These are phyloP conservation scores for Phyllostomus hastatus DNA, from an alignment of 2,113 vertebrate species.

Conservation along the genomic window DNA sequence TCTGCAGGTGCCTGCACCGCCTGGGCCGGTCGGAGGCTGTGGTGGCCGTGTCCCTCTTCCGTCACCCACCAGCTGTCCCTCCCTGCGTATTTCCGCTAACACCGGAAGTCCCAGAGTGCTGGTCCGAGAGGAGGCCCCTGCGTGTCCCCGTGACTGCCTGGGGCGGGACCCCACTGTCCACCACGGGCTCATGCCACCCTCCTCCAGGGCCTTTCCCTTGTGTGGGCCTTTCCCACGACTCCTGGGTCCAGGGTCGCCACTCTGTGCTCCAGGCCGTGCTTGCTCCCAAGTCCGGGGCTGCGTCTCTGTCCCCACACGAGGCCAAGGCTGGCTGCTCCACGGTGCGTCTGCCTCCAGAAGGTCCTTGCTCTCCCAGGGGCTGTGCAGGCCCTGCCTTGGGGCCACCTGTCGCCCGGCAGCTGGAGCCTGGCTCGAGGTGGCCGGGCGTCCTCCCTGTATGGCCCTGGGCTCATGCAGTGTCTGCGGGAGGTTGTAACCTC, in stretches of 20 bases:
- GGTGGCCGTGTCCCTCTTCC: too few relatives aligned
- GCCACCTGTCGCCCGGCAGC: background rate
- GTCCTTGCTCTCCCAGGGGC: background rate
- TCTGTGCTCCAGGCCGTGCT: background rate
- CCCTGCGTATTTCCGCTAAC: too few relatives aligned
- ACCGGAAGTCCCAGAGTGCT: background rate
- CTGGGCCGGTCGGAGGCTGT: background rate
- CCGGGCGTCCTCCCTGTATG: too few relatives aligned
- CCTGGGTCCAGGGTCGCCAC: constrained; percentile 19
- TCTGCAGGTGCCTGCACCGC: too few relatives aligned
- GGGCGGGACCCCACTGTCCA: constrained; percentile 56
- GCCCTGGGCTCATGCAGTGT: background rate
- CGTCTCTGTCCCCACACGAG: rapidly evolving
- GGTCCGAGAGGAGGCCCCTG: background rate
- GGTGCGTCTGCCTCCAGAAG: background rate
- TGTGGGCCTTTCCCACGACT: constrained; percentile 69
- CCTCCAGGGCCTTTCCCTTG: constrained; percentile 76
- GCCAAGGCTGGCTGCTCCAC: too few relatives aligned
- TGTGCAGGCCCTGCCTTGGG: background rate
- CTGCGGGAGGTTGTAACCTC: background rate
- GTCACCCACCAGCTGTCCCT: too few relatives aligned
- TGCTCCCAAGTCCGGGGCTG: rapidly evolving
- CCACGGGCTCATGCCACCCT: constrained; percentile 68
- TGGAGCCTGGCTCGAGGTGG: background rate
- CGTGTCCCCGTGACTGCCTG: constrained; percentile 40